A percentile compares a stretch with the other conserved stretches of the same genome.
Evolutionary conservation across 2,113 vertebrate species (phyloP).

Genomic region (Chunga burmeisteri): DNA sequence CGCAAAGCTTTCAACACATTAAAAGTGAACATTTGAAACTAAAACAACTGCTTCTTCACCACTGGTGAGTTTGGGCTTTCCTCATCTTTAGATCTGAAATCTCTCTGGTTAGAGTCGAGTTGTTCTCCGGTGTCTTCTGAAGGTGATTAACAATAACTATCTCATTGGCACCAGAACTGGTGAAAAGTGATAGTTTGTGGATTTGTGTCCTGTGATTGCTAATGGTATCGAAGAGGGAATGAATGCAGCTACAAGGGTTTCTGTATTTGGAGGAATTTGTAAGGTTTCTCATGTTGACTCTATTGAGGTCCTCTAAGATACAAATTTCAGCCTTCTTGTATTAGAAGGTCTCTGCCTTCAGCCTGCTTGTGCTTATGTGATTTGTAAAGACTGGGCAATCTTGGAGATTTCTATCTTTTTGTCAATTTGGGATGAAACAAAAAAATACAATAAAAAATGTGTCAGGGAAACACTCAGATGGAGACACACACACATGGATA

Average conservation of each 20-base stretch:
- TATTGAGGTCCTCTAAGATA: background rate
- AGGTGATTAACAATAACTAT: background rate
- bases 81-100: background rate
- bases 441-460: background rate
- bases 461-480: background rate
- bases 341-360: background rate
- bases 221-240: background rate
- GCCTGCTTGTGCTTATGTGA: background rate
- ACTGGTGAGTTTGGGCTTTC: background rate
- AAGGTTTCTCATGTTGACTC: fast-evolving
- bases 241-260: background rate
- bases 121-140: background rate
- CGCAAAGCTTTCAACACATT: fast-evolving
- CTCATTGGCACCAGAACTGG: background rate
- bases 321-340: background rate
- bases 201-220: background rate
- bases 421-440: background rate
- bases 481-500: background rate
- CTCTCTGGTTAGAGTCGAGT: background rate
- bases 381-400: background rate
- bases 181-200: background rate
- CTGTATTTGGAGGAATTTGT: background rate
- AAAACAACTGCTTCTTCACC: background rate
- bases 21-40: background rate
- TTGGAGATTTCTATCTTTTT: background rate